Conservation (phyloP, 2,888 invertebrate genomes). For the Acanthosepion lycidas region DNA sequence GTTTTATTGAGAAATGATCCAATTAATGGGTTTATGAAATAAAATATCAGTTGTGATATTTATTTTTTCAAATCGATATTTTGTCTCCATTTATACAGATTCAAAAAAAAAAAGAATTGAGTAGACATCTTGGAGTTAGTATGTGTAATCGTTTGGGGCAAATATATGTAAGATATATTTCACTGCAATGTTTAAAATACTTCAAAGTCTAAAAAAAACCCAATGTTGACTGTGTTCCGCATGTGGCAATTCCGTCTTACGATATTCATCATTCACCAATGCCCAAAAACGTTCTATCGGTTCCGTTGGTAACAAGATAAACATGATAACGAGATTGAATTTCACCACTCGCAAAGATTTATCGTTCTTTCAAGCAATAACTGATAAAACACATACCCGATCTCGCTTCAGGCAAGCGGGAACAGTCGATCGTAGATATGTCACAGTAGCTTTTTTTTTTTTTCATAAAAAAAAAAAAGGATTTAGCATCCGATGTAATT, state of each 20-base stretch:
- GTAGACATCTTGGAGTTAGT: no score
- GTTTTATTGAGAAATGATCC: no score
- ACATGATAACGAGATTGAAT: background rate
- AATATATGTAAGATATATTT: no score
- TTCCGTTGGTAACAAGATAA: background rate
- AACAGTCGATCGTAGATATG: background rate
- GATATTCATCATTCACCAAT: background rate
- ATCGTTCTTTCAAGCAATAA: background rate
- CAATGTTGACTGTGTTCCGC: background rate
- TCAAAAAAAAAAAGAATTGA: no score
- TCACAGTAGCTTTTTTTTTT: background rate
- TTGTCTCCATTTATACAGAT: no score
- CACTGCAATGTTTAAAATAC: no score
- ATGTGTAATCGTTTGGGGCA: no score
- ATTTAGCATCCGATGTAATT: background rate
- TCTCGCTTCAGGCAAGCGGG: background rate
- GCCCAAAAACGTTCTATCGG: background rate
- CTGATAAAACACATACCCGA: background rate
- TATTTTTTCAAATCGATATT: no score
- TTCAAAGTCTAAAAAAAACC: background rate
- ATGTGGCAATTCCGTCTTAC: no score
- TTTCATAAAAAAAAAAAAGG: background rate
- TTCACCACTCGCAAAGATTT: background rate
- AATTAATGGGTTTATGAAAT: no score
- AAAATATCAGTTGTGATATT: no score